Evolutionary conservation across 2,888 invertebrate species (phyloP), one percentile per base, ranked within the genome.

Genomic region (Pammene aurita): DNA sequence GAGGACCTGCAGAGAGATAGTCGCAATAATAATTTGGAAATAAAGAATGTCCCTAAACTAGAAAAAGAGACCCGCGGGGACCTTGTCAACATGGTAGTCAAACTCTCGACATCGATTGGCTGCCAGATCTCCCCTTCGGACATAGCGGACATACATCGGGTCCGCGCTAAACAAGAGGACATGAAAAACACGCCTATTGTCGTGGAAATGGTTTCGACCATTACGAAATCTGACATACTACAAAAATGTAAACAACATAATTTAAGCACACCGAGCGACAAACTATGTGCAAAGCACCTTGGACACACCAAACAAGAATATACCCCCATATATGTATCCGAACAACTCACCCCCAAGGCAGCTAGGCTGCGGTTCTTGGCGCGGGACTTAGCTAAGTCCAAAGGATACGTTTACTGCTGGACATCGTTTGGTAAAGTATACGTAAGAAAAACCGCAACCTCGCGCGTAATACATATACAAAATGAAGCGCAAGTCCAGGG

Each of bases 201-300:
- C 4, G 52, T 52, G 26, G 52, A 52, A 26, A 52, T 52, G 52
- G 26, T 26, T 2, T 26, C 52, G 9, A 11, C 52, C 26, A 52
- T 52, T 1, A 10, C 11, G 26, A 52, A 52, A 16, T 5, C 26
- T 2, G 52, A 52, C 16, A 1, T 52, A 2, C 16, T 52, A 26
- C 26, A 26, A 52, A 52, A 52, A 52, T 52, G 52, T 52, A 52
- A 52, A 11, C 9, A 52, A 52, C 26, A 52, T 11, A 52, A 52
- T 52, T 9, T 11, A 11, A 26, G 11, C 26, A 26, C 1, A 10
- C 26, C 26, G 5, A 7, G 6, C 6, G 16, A 52, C 52, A 52
- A 52, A 26, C 13, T 52, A 6, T 26, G 26, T 26, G 52, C 52
- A 11, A 52, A 52, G 7, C 52, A 52, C 11, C 52, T 52, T 11